Percentiles rank a stretch among this genome's conserved stretches.
These are phyloP conservation scores for Hydrotaea diabolus DNA, from an alignment of 2,888 invertebrate species.

Conservation along the genomic window DNA sequence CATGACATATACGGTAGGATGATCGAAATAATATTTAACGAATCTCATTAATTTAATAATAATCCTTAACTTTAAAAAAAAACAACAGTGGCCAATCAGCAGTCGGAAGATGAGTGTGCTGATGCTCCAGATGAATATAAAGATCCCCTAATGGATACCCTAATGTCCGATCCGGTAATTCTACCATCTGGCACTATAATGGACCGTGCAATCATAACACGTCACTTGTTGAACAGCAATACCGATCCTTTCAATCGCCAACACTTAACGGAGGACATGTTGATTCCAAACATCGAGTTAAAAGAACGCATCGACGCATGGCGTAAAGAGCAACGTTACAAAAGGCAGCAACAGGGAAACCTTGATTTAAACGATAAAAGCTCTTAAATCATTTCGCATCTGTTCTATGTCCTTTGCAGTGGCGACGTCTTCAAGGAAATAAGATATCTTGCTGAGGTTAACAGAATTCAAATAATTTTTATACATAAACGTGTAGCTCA, in stretches of 20 bases:
- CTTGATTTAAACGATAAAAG: slow-evolving; percentile 76
- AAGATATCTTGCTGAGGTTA: slow-evolving; percentile 10
- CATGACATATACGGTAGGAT: slow-evolving; percentile 85
- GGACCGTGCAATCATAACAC: slow-evolving; percentile 95
- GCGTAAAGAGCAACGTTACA: slow-evolving; percentile 88
- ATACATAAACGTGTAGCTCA: slow-evolving; percentile 52
- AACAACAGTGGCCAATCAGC: slow-evolving; percentile 86
- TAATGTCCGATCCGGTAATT: slow-evolving; percentile 97
- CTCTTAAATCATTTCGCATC: slow-evolving; percentile 72
- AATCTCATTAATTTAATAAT: no score
- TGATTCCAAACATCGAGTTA: slow-evolving; percentile 92
- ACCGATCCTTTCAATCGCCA: slow-evolving; percentile 99
- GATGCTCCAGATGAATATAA: slow-evolving; percentile 98
- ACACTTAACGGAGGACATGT: slow-evolving; percentile 95
- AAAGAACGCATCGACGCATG: slow-evolving; percentile 93
- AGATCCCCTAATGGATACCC: slow-evolving; percentile 98
- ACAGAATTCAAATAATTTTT: slow-evolving; percentile 31
- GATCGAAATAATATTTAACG: neutral
- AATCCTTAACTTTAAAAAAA: no score
- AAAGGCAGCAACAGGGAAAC: slow-evolving; percentile 75
- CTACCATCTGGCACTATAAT: slow-evolving; percentile 95
- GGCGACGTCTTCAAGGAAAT: slow-evolving; percentile 10
- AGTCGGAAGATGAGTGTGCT: slow-evolving; percentile 94
- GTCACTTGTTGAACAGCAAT: slow-evolving; percentile 96
- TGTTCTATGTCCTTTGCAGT: neutral